Conservation (phyloP, 2,888 invertebrate species). For the Mesoligia furuncula region DNA sequence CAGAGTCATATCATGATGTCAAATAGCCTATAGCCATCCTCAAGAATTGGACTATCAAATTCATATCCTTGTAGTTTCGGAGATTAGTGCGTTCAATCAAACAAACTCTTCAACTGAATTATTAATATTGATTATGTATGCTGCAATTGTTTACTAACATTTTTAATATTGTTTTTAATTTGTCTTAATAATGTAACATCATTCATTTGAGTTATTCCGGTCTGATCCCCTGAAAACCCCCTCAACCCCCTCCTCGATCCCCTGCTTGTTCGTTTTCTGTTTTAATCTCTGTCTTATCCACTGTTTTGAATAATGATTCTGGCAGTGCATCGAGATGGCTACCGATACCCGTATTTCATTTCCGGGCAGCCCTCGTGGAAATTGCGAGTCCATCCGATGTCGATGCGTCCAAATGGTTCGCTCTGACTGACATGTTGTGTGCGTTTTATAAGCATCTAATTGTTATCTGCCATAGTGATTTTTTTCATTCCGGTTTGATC, state of each 20-base stretch:
- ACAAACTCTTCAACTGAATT: too few species aligned
- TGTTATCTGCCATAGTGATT: not conserved
- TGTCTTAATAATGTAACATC: not conserved
- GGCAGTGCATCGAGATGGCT: conserved; percentile 70
- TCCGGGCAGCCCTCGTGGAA: conserved; percentile 84
- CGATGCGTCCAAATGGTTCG: conserved; percentile 62
- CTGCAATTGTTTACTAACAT: not conserved
- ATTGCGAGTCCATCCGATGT: conserved; percentile 78
- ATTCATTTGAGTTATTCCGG: too few species aligned
- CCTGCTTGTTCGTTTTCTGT: too few species aligned
- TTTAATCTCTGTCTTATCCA: too few species aligned
- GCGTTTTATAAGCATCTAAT: conserved; percentile 23
- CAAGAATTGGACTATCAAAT: too few species aligned
- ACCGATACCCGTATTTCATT: conserved; percentile 81
- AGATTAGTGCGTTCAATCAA: too few species aligned
- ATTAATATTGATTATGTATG: not conserved
- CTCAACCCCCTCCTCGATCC: too few species aligned
- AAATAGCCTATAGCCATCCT: too few species aligned
- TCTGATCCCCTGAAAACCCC: too few species aligned
- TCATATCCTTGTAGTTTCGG: too few species aligned
- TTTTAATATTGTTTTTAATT: not conserved
- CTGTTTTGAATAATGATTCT: conserved; percentile 62
- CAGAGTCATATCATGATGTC: too few species aligned
- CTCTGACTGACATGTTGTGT: conserved; percentile 62
- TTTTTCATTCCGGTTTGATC: too few species aligned